phyloP scores from a whole-genome alignment of 2,888 invertebrate genomes.

The Sepioteuthis lessoniana region DNA sequence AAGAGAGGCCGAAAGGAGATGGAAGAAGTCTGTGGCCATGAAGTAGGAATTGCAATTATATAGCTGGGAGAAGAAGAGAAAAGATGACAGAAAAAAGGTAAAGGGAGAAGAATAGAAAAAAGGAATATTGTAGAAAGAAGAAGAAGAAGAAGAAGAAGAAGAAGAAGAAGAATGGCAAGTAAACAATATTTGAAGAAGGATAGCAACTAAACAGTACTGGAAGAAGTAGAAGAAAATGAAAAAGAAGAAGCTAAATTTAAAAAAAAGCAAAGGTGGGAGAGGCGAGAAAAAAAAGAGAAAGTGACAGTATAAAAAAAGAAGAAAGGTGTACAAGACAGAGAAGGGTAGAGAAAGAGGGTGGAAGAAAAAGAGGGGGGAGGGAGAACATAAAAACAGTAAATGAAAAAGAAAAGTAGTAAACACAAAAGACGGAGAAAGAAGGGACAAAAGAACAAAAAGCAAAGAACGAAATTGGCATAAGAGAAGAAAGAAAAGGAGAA shows the following conservation, averaged over 20 bases:
- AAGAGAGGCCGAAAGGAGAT: background rate
- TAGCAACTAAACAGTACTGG: fast-evolving
- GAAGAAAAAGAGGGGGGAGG: background rate
- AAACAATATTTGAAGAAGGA: background rate
- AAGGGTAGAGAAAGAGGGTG: background rate
- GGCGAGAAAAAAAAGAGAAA: background rate
- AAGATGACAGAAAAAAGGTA: too few species aligned
- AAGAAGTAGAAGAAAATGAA: background rate
- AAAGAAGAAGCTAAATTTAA: background rate
- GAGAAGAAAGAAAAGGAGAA: too few species aligned
- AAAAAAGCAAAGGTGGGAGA: background rate
- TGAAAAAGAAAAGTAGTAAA: background rate
- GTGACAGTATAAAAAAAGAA: background rate
- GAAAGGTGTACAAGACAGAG: background rate
- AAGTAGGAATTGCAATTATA: too few species aligned
- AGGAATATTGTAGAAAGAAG: too few species aligned
- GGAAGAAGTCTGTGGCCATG: too few species aligned
- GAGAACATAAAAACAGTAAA: background rate
- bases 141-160: too few species aligned
- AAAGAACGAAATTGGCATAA: too few species aligned
- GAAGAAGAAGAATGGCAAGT: background rate
- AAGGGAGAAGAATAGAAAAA: too few species aligned
- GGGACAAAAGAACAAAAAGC: too few species aligned
- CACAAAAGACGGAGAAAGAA: too few species aligned
- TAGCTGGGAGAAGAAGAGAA: too few species aligned